Base-by-base conservation (phyloP, 2,113 vertebrate genomes). In the Chelonoidis abingdonii region DNA sequence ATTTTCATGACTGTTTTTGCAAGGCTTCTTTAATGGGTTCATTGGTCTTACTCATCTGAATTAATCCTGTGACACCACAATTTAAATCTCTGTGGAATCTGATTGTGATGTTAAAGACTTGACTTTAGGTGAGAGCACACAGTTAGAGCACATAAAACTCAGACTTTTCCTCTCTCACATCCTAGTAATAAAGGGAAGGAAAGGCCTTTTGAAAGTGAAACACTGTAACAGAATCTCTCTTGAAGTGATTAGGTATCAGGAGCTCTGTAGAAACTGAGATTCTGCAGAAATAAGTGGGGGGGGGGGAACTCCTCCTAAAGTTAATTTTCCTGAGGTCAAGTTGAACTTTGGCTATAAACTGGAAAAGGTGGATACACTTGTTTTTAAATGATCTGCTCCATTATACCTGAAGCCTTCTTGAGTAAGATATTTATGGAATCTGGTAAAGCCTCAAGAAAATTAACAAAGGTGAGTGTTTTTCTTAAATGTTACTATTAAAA, bases 401-500 rank as follows among this genome's bases (percentile, higher is more conserved):
- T 53, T 92, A 0, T 0, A 29, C 72, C 76, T 41, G 59, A 69
- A 35, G 49, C 0, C 0, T 49, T 53, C 72, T 24, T 75, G 31
- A 53, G 88, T 92, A 54, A 59, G 10, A 6, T 17, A 38, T 52
- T 41, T 10, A 16, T 82, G 79, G 76, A 83, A 41, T 86, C 53
- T 86, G 57, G 38, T 80, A 72, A 69, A 56, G 35, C 21, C 82
- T 81, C 57, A 86, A 86, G 10, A 9, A 80, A 56, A 85, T 2
- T 62, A 13, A 76, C 31, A 87, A 88, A 85, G 41, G 19, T 62
- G 57, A 14, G 12, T 47, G 59, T 56, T 93, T 38, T 75, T 75
- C 75, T 91, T 62, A 22, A 83, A 31, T 81, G 84, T 90, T 79
- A 3, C 95, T 97, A 86, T 89, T 95, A 91, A 97, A 97, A 87